A percentile compares a stretch with the other conserved stretches of the same genome.
phyloP scores from a whole-genome alignment of 2,888 invertebrate genomes.

The Luffia ferchaultella region DNA sequence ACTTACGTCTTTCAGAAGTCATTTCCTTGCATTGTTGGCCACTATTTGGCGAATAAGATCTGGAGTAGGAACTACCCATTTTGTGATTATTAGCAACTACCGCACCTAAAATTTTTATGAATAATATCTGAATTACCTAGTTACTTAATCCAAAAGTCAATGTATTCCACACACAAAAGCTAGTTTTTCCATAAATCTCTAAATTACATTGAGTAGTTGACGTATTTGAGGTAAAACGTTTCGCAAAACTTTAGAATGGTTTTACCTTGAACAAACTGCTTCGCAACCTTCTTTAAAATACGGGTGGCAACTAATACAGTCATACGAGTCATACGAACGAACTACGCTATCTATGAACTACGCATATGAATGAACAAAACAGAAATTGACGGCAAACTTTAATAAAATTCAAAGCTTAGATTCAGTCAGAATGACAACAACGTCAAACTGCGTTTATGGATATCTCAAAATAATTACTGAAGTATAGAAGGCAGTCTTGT shows the following conservation, averaged over 20 bases:
- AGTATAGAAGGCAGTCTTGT: too few relatives aligned
- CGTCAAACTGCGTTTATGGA: too few relatives aligned
- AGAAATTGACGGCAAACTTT: conserved; percentile 7
- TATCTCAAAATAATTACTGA: too few relatives aligned
- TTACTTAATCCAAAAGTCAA: too few relatives aligned
- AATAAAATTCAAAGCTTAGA: too few relatives aligned
- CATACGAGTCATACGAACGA: conserved; percentile 16
- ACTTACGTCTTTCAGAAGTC: conserved; percentile 34
- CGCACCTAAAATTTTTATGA: conserved; percentile 17
- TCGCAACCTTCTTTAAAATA: conserved; percentile 32
- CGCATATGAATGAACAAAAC: conserved; percentile 7
- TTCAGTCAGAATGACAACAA: too few relatives aligned
- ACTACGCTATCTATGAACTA: neutral
- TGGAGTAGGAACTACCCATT: conserved; percentile 55
- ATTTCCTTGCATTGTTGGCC: conserved; percentile 24
- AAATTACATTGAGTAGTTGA: too few relatives aligned
- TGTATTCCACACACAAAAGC: too few relatives aligned
- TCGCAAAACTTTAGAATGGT: conserved; percentile 21
- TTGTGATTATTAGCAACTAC: conserved; percentile 13
- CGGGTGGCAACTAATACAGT: conserved; percentile 21
- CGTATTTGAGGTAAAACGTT: neutral
- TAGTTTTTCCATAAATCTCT: too few relatives aligned
- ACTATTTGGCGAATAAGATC: conserved; percentile 50
- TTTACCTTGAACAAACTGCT: conserved; percentile 44
- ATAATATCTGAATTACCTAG: neutral